Evolutionary conservation across 2,888 invertebrate species (phyloP).

Genomic region (Volucella bombylans): DNA sequence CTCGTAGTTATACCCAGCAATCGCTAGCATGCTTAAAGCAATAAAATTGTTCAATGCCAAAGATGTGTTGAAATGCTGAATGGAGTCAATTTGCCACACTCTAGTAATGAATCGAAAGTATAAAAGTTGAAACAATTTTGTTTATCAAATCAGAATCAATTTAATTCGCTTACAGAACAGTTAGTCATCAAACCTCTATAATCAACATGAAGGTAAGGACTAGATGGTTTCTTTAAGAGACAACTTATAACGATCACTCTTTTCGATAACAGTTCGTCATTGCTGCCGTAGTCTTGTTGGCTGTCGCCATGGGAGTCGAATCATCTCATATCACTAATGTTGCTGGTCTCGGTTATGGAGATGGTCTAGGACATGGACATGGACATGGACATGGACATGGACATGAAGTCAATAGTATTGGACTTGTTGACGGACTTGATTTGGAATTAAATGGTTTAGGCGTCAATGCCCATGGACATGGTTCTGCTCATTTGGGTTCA

Average conservation of each 20-base stretch:
- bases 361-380: not conserved
- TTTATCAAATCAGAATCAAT: conserved; percentile 45
- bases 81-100: no score
- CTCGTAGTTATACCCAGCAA: no score
- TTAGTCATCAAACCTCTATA: conserved; percentile 74
- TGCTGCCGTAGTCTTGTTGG: conserved; percentile 80
- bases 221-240: not conserved
- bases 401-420: not conserved
- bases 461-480: conserved; percentile 14
- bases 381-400: not conserved
- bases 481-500: conserved; percentile 28
- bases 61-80: no score
- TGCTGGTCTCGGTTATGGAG: not conserved
- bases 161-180: conserved; percentile 41
- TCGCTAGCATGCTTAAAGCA: no score
- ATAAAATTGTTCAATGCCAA: no score
- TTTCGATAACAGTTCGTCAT: conserved; percentile 77
- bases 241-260: not conserved
- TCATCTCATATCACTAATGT: conserved; percentile 76
- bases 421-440: conserved; percentile 4
- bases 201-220: conserved; percentile 70
- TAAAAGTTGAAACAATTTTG: conserved; percentile 34
- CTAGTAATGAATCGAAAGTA: conserved; percentile 4
- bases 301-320: conserved; percentile 80
- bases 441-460: conserved; percentile 16